Percentiles rank a stretch among this genome's conserved stretches.
Evolutionary conservation across 2,888 invertebrate genomes (phyloP).

Genomic region (Chrysolina oricalcia): DNA sequence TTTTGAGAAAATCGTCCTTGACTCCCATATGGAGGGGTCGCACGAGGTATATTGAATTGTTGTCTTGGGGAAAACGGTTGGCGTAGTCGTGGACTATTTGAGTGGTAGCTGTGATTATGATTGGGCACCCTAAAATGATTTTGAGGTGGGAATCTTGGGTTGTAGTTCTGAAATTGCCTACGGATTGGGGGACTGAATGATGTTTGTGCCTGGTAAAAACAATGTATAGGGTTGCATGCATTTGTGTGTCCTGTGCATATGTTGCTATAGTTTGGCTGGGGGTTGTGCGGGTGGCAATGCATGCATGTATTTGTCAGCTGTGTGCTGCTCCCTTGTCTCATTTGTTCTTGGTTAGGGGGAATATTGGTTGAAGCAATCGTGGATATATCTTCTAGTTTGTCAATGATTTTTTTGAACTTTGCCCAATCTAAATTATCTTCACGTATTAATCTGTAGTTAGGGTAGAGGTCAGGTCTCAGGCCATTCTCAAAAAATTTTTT

Average conservation of each 20-base stretch:
- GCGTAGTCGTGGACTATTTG: not conserved
- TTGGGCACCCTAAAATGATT: not conserved
- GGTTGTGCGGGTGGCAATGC: not conserved
- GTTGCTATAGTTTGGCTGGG: not conserved
- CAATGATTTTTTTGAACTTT: slow-evolving; percentile 30
- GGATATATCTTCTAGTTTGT: slow-evolving; percentile 30
- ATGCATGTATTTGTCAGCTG: not conserved
- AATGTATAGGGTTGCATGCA: not conserved
- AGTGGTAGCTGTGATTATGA: not conserved
- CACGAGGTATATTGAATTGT: slow-evolving; percentile 4
- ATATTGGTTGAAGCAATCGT: no score
- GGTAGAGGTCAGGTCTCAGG: slow-evolving; percentile 26
- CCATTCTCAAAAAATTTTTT: slow-evolving; percentile 32
- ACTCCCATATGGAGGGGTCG: not conserved
- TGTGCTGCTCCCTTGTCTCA: not conserved
- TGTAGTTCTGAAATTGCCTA: slow-evolving; percentile 4
- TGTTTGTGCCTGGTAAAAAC: slow-evolving; percentile 8
- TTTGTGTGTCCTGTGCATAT: not conserved
- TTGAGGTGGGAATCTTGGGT: not conserved
- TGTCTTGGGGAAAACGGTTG: slow-evolving; percentile 1
- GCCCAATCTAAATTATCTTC: slow-evolving; percentile 30
- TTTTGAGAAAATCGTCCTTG: not conserved
- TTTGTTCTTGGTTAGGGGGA: not conserved
- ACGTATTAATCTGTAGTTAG: slow-evolving; percentile 22
- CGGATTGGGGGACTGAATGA: not conserved